A percentile compares a stretch with the other conserved stretches of the same genome.
phyloP scores from a whole-genome alignment of 2,888 invertebrate species.

The Aspidapion aeneum region DNA sequence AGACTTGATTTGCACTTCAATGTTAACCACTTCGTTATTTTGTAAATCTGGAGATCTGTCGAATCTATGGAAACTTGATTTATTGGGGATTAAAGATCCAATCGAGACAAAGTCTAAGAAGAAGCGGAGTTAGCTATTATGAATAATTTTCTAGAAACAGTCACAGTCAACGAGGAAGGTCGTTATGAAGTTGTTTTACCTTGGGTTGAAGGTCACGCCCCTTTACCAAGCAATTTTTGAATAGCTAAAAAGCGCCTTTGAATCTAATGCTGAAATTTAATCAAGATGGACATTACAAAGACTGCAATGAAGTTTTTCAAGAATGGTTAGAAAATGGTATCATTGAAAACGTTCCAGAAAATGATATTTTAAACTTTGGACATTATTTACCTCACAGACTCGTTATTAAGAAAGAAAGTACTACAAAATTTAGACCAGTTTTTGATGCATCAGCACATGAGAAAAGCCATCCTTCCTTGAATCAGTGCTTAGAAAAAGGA shows the following conservation, averaged over 20 bases:
- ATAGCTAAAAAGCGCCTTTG: constrained; percentile 18
- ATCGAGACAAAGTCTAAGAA: not conserved
- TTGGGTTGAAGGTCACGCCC: constrained; percentile 22
- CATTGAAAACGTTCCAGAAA: too few species aligned
- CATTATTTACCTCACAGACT: too few species aligned
- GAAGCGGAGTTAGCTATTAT: constrained; percentile 11
- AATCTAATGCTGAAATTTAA: constrained; percentile 5
- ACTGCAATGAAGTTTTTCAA: too few species aligned
- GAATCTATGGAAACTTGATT: not conserved
- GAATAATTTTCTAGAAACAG: constrained; percentile 18
- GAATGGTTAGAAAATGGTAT: too few species aligned
- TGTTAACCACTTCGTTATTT: not conserved
- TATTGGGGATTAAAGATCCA: not conserved
- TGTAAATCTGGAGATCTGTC: not conserved
- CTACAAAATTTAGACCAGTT: too few species aligned
- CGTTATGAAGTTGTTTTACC: constrained; percentile 25
- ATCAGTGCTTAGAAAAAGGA: too few species aligned
- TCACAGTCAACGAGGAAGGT: constrained; percentile 14
- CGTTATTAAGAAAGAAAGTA: too few species aligned
- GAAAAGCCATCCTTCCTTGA: too few species aligned
- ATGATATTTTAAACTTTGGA: too few species aligned
- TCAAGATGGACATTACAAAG: constrained; percentile 18
- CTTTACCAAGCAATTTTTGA: constrained; percentile 17
- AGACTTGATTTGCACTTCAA: not conserved
- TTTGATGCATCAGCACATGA: too few species aligned